Evolutionary conservation across 2,113 vertebrate species (phyloP).

Genomic region (Gracilinanus agilis): DNA sequence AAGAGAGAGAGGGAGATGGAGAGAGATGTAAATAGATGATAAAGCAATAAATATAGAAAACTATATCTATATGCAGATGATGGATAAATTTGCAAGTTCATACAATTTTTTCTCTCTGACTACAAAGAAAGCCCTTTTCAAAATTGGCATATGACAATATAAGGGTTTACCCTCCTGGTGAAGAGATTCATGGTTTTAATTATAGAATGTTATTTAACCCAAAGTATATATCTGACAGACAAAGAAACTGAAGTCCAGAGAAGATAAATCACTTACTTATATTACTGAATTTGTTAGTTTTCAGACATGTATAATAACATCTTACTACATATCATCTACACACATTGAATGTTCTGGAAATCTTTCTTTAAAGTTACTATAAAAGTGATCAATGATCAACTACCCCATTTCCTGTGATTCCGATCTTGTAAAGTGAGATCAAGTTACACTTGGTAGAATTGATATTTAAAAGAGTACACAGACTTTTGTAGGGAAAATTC

Average conservation of each 20-base stretch:
- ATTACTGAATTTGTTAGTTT: not conserved
- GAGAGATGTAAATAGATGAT: not conserved
- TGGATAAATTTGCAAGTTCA: not conserved
- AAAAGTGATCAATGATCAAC: not conserved
- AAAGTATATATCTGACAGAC: too few relatives aligned
- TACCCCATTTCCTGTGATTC: not conserved
- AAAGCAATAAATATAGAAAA: not conserved
- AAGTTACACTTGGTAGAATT: not conserved
- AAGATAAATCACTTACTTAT: not conserved
- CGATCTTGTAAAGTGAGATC: not conserved
- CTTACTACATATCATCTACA: not conserved
- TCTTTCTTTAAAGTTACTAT: not conserved
- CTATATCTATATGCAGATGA: not conserved
- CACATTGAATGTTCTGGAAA: not conserved
- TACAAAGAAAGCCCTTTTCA: not conserved
- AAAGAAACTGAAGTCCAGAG: not conserved
- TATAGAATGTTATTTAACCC: not conserved
- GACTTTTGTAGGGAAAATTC: not conserved
- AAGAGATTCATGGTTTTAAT: not conserved
- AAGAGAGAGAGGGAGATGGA: too few relatives aligned
- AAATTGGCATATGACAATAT: not conserved
- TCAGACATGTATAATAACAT: not conserved
- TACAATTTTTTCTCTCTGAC: not conserved
- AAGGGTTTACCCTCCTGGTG: not conserved
- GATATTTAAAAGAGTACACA: not conserved